Evolutionary conservation across 2,113 vertebrate genomes (phyloP).

Genomic region (Oostethus manadensis): DNA sequence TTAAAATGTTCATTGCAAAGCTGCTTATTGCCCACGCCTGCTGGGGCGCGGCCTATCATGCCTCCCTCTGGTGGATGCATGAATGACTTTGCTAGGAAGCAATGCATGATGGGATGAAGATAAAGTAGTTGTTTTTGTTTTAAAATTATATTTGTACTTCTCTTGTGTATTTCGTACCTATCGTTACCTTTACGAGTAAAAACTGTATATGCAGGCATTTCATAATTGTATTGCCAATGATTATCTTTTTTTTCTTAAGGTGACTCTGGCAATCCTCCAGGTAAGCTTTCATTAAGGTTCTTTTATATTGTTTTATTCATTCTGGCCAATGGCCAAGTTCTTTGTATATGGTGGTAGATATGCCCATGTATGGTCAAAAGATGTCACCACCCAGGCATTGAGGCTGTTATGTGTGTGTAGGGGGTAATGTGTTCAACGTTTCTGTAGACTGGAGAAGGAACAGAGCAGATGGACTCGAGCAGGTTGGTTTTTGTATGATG

Average conservation of each 20-base stretch:
- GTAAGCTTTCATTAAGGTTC: constrained; percentile 41
- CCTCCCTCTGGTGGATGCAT: too few relatives aligned
- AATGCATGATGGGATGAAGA: too few relatives aligned
- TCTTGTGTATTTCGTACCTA: too few relatives aligned
- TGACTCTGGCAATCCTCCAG: constrained; percentile 75
- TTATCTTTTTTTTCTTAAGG: constrained; percentile 55
- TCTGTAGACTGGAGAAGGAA: constrained; percentile 62
- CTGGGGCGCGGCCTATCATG: too few relatives aligned
- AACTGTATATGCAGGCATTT: not conserved
- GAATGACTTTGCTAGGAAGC: too few relatives aligned
- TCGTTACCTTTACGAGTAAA: too few relatives aligned
- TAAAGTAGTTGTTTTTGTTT: too few relatives aligned
- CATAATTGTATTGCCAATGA: not conserved
- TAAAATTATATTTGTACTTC: too few relatives aligned
- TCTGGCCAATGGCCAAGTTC: too few relatives aligned
- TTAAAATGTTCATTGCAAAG: too few relatives aligned
- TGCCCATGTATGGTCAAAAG: not conserved
- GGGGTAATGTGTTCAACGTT: constrained; percentile 75
- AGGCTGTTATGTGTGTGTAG: constrained; percentile 46
- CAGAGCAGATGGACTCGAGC: constrained; percentile 34
- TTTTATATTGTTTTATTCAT: not conserved
- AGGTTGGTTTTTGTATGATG: constrained; percentile 47
- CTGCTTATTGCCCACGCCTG: too few relatives aligned
- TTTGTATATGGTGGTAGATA: not conserved
- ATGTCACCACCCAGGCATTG: constrained; percentile 7